These are phyloP conservation scores for Phrynocephalus versicolor DNA, from an alignment of 2,113 vertebrate species.

Conservation along the genomic window DNA sequence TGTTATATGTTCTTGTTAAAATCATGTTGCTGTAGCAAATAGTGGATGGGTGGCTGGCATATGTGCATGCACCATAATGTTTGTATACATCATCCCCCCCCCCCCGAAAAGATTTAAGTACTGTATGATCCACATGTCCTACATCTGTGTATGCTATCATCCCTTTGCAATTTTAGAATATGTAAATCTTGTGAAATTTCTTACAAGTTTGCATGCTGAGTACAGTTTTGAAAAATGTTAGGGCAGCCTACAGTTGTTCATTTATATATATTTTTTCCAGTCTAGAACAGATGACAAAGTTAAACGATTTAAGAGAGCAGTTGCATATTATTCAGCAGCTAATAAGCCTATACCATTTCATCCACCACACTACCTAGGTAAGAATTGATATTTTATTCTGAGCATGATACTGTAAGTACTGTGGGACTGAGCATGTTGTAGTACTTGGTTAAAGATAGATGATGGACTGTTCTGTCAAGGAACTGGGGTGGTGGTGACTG, in stretches of 20 bases:
- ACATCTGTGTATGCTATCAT: background rate
- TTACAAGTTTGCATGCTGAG: background rate
- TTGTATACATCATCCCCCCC: background rate
- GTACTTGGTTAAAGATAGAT: background rate
- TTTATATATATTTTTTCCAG: slow-evolving; percentile 71
- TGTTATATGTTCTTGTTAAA: background rate
- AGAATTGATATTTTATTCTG: slow-evolving; percentile 49
- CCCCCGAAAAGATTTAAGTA: background rate
- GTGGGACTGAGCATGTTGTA: too few species aligned
- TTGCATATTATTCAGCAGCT: slow-evolving; percentile 92
- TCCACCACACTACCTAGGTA: slow-evolving; percentile 84
- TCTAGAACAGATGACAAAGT: slow-evolving; percentile 95
- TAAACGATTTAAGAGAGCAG: slow-evolving; percentile 92
- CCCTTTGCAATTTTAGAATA: background rate
- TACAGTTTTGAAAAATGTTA: background rate
- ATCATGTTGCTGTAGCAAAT: background rate
- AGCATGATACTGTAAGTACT: background rate
- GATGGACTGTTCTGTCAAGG: background rate
- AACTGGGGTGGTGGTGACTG: background rate
- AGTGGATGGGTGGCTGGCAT: background rate
- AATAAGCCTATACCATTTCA: slow-evolving; percentile 85
- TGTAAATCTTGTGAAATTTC: background rate
- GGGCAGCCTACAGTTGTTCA: background rate
- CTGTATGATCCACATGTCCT: background rate
- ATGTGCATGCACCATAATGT: background rate